These are phyloP conservation scores for Poecilia velifera DNA, from an alignment of 2,797 vertebrate genomes.

Conservation along the genomic window DNA sequence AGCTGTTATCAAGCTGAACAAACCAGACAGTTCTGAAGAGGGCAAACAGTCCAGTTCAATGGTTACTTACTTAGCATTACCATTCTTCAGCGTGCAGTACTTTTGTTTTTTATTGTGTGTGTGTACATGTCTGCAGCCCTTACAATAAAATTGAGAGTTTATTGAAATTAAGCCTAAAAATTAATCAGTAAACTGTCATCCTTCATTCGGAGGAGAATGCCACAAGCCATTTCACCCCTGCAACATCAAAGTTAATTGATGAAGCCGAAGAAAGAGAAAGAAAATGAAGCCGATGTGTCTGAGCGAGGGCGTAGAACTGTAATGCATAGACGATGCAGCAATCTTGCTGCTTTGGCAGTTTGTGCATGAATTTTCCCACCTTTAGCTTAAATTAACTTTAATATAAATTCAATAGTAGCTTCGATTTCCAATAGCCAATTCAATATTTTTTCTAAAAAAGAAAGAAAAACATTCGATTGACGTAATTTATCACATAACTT, in stretches of 20 bases:
- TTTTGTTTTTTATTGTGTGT: no score
- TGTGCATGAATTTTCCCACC: neutral
- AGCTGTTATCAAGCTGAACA: neutral
- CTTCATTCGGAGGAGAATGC: no score
- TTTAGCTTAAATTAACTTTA: neutral
- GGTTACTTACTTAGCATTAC: no score
- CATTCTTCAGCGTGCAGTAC: no score
- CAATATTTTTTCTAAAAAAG: neutral
- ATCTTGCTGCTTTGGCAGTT: neutral
- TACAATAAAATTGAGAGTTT: no score
- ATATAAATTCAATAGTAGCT: neutral
- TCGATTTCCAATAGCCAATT: neutral
- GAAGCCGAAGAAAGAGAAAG: neutral
- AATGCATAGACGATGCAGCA: neutral
- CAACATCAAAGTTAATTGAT: neutral
- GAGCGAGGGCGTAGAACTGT: neutral
- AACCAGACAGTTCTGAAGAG: neutral
- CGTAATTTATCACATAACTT: neutral
- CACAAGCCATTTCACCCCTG: neutral
- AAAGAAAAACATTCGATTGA: neutral
- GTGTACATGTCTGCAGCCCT: no score
- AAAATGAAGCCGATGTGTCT: neutral
- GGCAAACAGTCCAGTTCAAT: no score
- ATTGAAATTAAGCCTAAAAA: no score
- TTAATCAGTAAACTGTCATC: no score